Evolutionary conservation across 2,113 vertebrate genomes (phyloP).

Genomic region (Barnardius zonarius): DNA sequence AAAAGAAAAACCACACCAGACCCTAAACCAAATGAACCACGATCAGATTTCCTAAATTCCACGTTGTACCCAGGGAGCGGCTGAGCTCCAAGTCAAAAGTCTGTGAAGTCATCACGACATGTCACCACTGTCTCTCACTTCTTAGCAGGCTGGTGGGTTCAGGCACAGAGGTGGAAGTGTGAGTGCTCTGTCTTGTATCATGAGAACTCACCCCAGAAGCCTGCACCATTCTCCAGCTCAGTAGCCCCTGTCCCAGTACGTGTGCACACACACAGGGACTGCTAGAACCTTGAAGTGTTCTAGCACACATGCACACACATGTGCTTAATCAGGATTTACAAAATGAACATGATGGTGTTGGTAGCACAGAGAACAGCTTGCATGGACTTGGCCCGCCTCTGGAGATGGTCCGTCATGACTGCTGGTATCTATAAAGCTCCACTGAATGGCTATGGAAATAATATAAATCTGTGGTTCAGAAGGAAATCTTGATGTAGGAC

Average conservation of each 20-base stretch:
- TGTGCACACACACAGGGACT: not conserved
- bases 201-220: not conserved
- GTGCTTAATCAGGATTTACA: not conserved
- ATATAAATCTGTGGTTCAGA: not conserved
- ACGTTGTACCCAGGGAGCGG: not conserved
- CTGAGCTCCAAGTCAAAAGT: not conserved
- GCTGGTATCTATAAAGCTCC: not conserved
- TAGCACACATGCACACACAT: accelerated
- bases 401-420: not conserved
- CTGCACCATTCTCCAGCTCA: not conserved
- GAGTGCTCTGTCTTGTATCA: not conserved
- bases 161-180: too few relatives aligned
- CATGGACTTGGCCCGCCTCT: not conserved
- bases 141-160: not conserved
- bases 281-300: not conserved
- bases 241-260: accelerated
- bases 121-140: not conserved
- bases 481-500: not conserved
- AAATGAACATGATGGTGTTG: not conserved
- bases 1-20: not conserved
- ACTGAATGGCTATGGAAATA: not conserved
- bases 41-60: not conserved
- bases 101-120: not conserved
- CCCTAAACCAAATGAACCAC: not conserved
- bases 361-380: not conserved